Evolutionary conservation across 2,113 vertebrate species (phyloP), one percentile per base, ranked within the genome.

Genomic region (Gorsachius goisagi): DNA sequence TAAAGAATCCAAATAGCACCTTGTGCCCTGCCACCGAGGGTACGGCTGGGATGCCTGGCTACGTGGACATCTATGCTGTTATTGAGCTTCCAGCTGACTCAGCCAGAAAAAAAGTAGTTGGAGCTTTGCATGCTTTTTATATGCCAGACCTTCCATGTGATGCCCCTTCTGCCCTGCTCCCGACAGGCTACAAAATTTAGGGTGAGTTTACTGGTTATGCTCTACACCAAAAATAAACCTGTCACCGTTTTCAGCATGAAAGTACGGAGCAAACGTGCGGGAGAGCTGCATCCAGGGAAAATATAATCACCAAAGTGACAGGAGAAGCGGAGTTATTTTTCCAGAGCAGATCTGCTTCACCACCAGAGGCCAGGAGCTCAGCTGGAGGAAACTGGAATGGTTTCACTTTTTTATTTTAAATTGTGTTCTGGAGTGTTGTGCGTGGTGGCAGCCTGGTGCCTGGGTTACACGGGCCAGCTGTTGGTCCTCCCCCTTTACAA

Each of bases 251-350:
- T 52, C 47, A 33, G 37, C 9, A 0, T 56, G 63, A 4, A 45
- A 24, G 3, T 6, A 3, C 8, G 1, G 66, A 39, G 6, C 0
- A 2, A n/a, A 24, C 0, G 7, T 18, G 74, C 56, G 16, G 14
- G 75, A 41, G n/a, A 33, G 60, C 66, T 52, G 12, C 2, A 21
- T 19, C 7, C 22, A 44, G 58, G 58, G 67, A 39, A n/a, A 71
- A 63, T 12, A 24, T 1, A 64, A 12, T 28, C 47, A 9, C 82
- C 66, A 5, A 14, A n/a, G 56, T 8, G 44, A 47, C 10, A 0
- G 0, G 14, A 76, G 30, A 32, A 56, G 12, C 44, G 2, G 18
- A 26, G 37, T 32, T 50, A 3, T 64, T 88, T 58, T 59, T 12
- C 23, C 23, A 10, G 33, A 53, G 64, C 45, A n/a, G 80, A 59